Evolutionary conservation across 1,140 invertebrate species (phyloP).

Genomic region (Heliconius congener): DNA sequence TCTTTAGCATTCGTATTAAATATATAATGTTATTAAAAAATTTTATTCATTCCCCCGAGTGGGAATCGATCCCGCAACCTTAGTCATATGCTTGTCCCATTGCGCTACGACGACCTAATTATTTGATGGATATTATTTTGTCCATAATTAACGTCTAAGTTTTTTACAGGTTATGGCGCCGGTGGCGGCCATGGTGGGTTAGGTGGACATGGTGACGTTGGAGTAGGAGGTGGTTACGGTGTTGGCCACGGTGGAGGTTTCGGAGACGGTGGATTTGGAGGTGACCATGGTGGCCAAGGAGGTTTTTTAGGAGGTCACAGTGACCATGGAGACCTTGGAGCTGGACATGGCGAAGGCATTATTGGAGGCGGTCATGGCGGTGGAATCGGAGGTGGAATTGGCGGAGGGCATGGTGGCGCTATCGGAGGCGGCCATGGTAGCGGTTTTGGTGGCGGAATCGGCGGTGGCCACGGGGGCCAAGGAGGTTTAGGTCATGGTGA

Average conservation of each 20-base stretch:
- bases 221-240: slow-evolving; percentile 24
- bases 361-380: neutral
- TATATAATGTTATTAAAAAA: no score
- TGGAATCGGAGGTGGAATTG: no score
- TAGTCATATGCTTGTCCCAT: no score
- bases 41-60: no score
- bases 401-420: slow-evolving; percentile 30
- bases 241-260: slow-evolving; percentile 23
- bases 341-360: slow-evolving; percentile 21
- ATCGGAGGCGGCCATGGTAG: slow-evolving; percentile 31
- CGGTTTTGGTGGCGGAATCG: slow-evolving; percentile 26
- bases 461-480: neutral
- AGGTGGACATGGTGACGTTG: slow-evolving; percentile 33
- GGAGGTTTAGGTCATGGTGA: slow-evolving; percentile 12
- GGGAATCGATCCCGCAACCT: no score
- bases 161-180: slow-evolving; percentile 30
- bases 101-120: no score
- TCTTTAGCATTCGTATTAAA: no score
- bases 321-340: slow-evolving; percentile 7
- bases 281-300: slow-evolving; percentile 27
- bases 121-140: neutral
- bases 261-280: slow-evolving; percentile 23
- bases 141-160: neutral
- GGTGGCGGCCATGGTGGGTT: slow-evolving; percentile 29
- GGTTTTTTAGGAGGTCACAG: slow-evolving; percentile 26